phyloP scores from a whole-genome alignment of 2,113 vertebrate species.

The Scartelaos histophorus region DNA sequence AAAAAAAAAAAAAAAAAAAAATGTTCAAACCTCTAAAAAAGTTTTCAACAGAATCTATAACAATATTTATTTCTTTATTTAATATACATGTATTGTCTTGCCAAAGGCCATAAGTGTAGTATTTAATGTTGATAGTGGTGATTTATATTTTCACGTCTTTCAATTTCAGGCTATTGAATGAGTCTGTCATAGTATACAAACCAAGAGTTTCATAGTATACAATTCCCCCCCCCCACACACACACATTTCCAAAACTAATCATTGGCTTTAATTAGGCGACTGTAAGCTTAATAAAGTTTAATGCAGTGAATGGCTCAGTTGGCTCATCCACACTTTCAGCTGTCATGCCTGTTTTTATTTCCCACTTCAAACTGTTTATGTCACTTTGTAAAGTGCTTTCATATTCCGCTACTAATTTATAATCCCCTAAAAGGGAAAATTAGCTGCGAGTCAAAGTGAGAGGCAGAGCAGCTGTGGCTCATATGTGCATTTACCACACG shows the following conservation, averaged over 20 bases:
- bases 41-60: neutral
- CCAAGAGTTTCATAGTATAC: neutral
- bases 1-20: neutral
- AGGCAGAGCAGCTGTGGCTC: conserved; percentile 1
- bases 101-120: too few species aligned
- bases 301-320: conserved; percentile 39
- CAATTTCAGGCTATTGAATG: too few species aligned
- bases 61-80: neutral
- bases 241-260: conserved; percentile 39
- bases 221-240: conserved; percentile 6
- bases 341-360: conserved; percentile 40
- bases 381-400: conserved; percentile 35
- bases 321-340: conserved; percentile 25
- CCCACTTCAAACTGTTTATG: conserved; percentile 44
- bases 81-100: too few species aligned
- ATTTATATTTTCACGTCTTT: too few species aligned
- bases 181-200: too few species aligned
- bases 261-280: conserved; percentile 44
- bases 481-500: neutral
- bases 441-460: conserved; percentile 3
- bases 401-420: conserved; percentile 35
- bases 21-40: neutral
- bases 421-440: conserved; percentile 24
- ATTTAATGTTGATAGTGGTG: too few species aligned
- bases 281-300: conserved; percentile 44